These are phyloP conservation scores for Botia kubotai DNA, from an alignment of 2,797 vertebrate species.

Conservation along the genomic window DNA sequence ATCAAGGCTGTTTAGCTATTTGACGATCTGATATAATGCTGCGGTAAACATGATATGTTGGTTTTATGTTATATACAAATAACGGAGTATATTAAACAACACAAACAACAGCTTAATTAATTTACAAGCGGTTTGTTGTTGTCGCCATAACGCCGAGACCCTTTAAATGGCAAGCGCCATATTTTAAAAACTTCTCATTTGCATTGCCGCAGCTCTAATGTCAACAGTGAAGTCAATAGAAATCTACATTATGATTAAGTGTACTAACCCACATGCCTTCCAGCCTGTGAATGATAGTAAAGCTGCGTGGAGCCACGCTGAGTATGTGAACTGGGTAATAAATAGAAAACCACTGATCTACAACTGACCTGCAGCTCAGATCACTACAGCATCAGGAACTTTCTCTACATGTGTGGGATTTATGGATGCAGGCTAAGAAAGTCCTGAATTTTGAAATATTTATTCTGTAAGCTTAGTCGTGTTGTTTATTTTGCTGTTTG, in stretches of 20 bases:
- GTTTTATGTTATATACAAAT: not conserved
- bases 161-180: constrained; percentile 13
- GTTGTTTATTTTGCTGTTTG: constrained; percentile 7
- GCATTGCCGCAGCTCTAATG: constrained; percentile 16
- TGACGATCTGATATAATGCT: constrained; percentile 12
- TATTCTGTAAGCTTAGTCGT: not conserved
- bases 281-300: constrained; percentile 28
- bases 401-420: not conserved
- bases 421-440: constrained; percentile 10
- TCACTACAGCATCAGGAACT: constrained; percentile 18
- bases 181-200: constrained; percentile 25
- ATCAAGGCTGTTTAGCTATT: constrained; percentile 15
- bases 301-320: constrained; percentile 8
- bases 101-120: not conserved
- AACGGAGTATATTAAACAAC: not conserved
- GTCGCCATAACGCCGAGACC: not conserved
- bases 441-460: not conserved
- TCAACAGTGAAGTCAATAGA: constrained; percentile 40
- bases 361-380: constrained; percentile 20
- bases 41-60: not conserved
- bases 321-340: constrained; percentile 31
- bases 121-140: constrained; percentile 3
- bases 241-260: constrained; percentile 47
- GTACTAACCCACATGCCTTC: constrained; percentile 30
- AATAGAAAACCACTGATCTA: constrained; percentile 18